Evolutionary conservation across 2,888 invertebrate genomes (phyloP).

Genomic region (Calameuta pallipes): DNA sequence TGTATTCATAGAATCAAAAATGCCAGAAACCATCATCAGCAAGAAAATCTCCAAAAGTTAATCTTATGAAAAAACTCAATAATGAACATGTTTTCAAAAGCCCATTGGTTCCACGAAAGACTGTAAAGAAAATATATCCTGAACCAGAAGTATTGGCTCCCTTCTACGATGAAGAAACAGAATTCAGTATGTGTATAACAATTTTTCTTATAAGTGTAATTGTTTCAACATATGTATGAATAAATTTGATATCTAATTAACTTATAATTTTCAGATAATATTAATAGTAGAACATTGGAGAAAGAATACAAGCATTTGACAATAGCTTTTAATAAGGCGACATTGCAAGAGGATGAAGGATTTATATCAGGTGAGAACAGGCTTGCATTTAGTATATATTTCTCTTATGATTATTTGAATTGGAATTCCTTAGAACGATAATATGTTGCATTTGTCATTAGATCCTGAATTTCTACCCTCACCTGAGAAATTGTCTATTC

Average conservation of each 20-base stretch:
- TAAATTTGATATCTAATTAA: constrained; percentile 6
- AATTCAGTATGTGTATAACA: constrained; percentile 24
- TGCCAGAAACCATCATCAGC: neutral
- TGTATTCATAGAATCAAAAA: neutral
- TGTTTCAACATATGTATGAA: neutral
- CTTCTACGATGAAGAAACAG: constrained; percentile 31
- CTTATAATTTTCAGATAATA: constrained; percentile 13
- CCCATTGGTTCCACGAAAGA: constrained; percentile 32
- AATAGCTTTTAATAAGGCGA: neutral
- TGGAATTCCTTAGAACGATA: neutral
- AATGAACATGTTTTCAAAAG: constrained; percentile 34
- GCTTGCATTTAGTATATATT: neutral
- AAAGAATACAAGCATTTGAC: neutral
- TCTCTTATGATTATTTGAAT: neutral
- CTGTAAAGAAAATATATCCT: constrained; percentile 23
- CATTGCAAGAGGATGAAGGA: constrained; percentile 36
- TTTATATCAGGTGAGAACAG: constrained; percentile 40
- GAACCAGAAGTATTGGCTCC: constrained; percentile 40
- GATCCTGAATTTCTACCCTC: neutral
- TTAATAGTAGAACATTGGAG: constrained; percentile 13
- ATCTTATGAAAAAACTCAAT: neutral
- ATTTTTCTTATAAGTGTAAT: constrained; percentile 9
- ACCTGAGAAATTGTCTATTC: neutral
- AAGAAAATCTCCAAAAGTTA: constrained; percentile 21
- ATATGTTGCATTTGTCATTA: neutral